Evolutionary conservation across 1,140 invertebrate species (phyloP), one percentile per base, ranked within the genome.

Genomic region (Magallana angulata): DNA sequence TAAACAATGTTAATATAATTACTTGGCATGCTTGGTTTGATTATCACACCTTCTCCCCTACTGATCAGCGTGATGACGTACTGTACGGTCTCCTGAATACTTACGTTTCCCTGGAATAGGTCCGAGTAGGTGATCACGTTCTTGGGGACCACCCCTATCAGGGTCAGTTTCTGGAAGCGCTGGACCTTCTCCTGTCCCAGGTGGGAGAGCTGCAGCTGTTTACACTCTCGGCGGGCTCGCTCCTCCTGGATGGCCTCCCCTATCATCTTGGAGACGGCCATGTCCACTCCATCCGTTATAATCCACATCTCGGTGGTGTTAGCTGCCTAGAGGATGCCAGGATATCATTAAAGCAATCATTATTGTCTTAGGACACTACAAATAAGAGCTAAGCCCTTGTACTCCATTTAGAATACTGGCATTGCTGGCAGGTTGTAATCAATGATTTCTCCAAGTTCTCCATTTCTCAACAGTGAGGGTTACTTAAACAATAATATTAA

Each of bases 261-360:
- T 64, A 95, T 93, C 24, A 94, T 87, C 87, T 94, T 93, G 7
- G 93, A 90, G 3, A 95, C 89, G 0, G 94, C 94, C 48, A 89
- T 86, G 89, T 95, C 93, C 11, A 94, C 64, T 8, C 95, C 95
- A 89, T 94, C 93, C 0, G 95, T 95, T 9, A 95, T 81, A n/a
- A 95, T 94, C 95, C 95, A 95, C 94, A 95, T 95, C 76, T 94
- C 92, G 18, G 95, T 95, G 16, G 94, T 92, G 81, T 95, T 94
- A 7, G 95, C 94, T 57, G 92, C 91, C 93, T 94, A 83, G 11
- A 87, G 60, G 85, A 57, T 80, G 84, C 24, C 30, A 80, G 2
- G 76, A 5, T 48, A 48, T 48, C 5, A 48, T 48, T 5, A 48
- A 48, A 1, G 36, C 3, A 48, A 48, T 48, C 36, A 48, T 48